Evolutionary conservation across 2,888 invertebrate species (phyloP).

Genomic region (Chaitophorus viminalis): DNA sequence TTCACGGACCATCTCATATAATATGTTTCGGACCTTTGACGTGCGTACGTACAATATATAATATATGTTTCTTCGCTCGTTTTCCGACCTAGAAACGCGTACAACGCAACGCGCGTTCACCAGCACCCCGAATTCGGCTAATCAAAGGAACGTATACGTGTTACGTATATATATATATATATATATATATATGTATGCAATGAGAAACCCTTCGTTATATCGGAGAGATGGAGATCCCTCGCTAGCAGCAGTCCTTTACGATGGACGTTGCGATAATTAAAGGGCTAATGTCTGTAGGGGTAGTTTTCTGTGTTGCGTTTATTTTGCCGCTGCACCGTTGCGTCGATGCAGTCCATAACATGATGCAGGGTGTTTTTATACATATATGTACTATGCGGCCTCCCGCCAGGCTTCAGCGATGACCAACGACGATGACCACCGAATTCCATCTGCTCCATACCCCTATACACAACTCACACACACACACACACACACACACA

Average conservation of each 20-base stretch:
- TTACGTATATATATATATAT: too few species aligned
- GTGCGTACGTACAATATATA: too few species aligned
- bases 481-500: neutral
- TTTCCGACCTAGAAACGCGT: neutral
- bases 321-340: neutral
- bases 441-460: constrained; percentile 59
- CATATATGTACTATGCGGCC: constrained; percentile 28
- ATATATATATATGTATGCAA: too few species aligned
- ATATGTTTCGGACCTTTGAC: constrained; percentile 10
- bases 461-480: neutral
- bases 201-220: neutral
- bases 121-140: constrained; percentile 21
- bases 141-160: constrained; percentile 38
- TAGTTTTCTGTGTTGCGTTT: constrained; percentile 20
- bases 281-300: constrained; percentile 54
- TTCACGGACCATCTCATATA: constrained; percentile 30
- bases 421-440: constrained; percentile 58
- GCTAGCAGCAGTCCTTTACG: neutral
- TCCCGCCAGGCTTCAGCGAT: constrained; percentile 37
- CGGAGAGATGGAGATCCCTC: neutral
- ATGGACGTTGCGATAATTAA: constrained; percentile 46
- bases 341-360: neutral
- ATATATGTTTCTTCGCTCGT: neutral
- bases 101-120: neutral
- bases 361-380: neutral